phyloP scores from a whole-genome alignment of 2,797 vertebrate genomes.

The Neosilurus mollespiculum region DNA sequence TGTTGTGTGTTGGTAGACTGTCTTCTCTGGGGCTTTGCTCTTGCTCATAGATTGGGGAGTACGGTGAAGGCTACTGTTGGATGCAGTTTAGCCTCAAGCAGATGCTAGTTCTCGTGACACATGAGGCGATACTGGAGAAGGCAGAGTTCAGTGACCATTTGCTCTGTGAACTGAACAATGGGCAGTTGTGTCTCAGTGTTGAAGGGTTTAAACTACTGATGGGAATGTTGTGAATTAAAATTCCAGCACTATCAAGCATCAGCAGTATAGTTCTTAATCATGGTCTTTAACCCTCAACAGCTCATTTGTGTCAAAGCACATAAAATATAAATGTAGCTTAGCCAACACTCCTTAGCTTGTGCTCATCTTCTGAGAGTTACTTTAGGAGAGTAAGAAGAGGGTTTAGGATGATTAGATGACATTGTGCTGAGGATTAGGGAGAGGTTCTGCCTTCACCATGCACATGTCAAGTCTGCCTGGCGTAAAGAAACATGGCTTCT shows the following conservation, averaged over 20 bases:
- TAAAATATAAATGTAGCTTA: background rate
- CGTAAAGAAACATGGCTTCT: background rate
- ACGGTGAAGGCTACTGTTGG: background rate
- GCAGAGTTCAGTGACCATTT: background rate
- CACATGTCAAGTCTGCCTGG: background rate
- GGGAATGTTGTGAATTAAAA: background rate
- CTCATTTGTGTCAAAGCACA: background rate
- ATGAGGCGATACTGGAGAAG: background rate
- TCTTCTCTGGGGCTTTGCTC: background rate
- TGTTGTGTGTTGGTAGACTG: background rate
- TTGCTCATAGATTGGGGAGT: background rate
- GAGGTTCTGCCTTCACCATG: background rate
- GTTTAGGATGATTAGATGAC: background rate
- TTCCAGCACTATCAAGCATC: background rate
- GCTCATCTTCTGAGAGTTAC: background rate
- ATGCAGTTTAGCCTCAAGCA: background rate
- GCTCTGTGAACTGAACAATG: background rate
- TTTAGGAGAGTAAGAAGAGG: background rate
- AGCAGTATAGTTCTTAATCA: background rate
- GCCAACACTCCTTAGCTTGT: background rate
- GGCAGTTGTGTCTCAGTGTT: background rate
- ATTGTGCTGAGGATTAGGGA: background rate
- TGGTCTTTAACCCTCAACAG: background rate
- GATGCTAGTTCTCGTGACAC: background rate
- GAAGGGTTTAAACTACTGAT: background rate